phyloP scores from a whole-genome alignment of 2,113 vertebrate genomes.

The Odobenus rosmarus region DNA sequence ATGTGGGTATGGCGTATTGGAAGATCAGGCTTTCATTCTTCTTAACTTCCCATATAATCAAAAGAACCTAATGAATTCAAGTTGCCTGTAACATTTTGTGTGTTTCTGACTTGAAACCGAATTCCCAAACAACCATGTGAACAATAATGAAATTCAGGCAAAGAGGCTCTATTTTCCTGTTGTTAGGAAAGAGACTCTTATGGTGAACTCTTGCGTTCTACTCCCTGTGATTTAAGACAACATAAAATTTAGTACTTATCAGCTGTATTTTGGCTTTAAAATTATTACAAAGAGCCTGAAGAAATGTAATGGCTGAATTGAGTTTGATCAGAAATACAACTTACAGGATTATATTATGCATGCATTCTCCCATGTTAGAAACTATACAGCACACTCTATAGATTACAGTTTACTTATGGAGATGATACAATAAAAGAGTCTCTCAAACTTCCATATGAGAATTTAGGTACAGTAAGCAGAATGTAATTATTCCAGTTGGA shows the following conservation, averaged over 20 bases:
- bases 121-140: conserved; percentile 74
- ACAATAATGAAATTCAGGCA: conserved; percentile 79
- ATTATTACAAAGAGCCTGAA: conserved; percentile 59
- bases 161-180: conserved; percentile 53
- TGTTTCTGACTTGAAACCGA: conserved; percentile 77
- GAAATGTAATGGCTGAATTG: conserved; percentile 39
- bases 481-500: conserved; percentile 74
- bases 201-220: conserved; percentile 57
- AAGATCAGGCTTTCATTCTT: conserved; percentile 68
- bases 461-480: conserved; percentile 73
- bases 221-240: conserved; percentile 25
- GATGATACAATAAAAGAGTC: conserved; percentile 56
- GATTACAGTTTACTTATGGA: conserved; percentile 55
- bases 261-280: not conserved
- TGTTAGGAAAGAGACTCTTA: conserved; percentile 46
- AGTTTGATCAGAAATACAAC: conserved; percentile 37
- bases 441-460: conserved; percentile 35
- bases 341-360: conserved; percentile 32
- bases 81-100: conserved; percentile 80
- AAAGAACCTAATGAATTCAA: conserved; percentile 80
- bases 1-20: conserved; percentile 53
- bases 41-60: conserved; percentile 70
- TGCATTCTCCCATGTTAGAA: conserved; percentile 50
- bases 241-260: conserved; percentile 43
- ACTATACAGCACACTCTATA: not conserved